These are phyloP conservation scores for Manacus vitellinus DNA, from an alignment of 2,113 vertebrate genomes.

Conservation along the genomic window DNA sequence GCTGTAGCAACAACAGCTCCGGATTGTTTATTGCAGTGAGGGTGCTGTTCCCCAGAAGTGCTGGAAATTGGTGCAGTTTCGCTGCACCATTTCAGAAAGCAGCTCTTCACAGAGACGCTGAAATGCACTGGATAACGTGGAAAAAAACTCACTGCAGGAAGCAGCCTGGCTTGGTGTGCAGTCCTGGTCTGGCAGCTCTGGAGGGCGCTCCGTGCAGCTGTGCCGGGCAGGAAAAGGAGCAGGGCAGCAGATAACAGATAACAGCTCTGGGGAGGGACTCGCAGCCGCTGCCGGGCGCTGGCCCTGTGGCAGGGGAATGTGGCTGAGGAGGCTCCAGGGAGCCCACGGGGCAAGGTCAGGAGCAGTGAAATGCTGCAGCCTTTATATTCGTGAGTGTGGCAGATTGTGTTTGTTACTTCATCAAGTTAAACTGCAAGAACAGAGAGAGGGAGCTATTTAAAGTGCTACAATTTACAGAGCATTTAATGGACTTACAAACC, in stretches of 20 bases:
- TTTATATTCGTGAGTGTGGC: background rate
- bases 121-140: slow-evolving; percentile 35
- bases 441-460: background rate
- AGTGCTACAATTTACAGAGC: background rate
- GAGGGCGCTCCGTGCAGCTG: slow-evolving; percentile 43
- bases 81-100: background rate
- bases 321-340: background rate
- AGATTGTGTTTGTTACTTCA: background rate
- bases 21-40: background rate
- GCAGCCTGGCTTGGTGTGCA: slow-evolving; percentile 23
- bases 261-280: background rate
- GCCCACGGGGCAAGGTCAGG: background rate
- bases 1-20: background rate
- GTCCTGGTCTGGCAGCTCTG: slow-evolving; percentile 20
- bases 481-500: background rate
- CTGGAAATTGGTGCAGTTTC: background rate
- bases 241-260: slow-evolving; percentile 44
- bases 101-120: background rate
- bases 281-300: background rate
- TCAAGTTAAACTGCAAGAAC: background rate
- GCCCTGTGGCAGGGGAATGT: background rate
- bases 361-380: background rate
- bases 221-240: slow-evolving; percentile 59
- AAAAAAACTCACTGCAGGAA: slow-evolving; percentile 30
- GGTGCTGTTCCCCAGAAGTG: background rate